phyloP scores from a whole-genome alignment of 2,888 invertebrate genomes.

The Chouioia cunea region DNA sequence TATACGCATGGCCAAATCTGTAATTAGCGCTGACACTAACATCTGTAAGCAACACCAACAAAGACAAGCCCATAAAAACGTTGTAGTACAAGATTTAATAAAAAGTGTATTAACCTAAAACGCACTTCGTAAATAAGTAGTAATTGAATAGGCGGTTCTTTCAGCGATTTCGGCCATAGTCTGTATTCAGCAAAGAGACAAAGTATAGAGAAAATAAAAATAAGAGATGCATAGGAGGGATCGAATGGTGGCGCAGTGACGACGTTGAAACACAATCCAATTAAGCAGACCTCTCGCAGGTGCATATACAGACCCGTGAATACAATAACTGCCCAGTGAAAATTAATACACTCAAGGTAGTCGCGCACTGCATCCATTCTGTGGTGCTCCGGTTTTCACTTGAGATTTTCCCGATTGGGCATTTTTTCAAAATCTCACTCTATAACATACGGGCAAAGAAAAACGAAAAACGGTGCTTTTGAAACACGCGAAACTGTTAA shows the following conservation, averaged over 20 bases:
- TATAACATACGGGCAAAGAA: background rate
- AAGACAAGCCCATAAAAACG: background rate
- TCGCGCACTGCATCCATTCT: constrained; percentile 61
- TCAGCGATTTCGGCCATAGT: constrained; percentile 65
- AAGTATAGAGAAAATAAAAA: constrained; percentile 63
- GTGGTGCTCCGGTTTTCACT: too few species aligned
- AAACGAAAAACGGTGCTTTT: background rate
- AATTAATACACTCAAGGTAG: constrained; percentile 57
- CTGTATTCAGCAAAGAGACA: constrained; percentile 65
- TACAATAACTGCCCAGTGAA: constrained; percentile 64
- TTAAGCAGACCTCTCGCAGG: constrained; percentile 63
- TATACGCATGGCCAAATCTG: constrained; percentile 60
- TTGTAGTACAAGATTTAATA: background rate
- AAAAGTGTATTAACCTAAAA: background rate
- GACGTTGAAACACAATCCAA: constrained; percentile 62
- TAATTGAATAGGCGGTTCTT: constrained; percentile 63
- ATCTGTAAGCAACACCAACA: constrained; percentile 54
- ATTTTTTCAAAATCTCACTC: too few species aligned
- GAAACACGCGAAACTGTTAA: background rate
- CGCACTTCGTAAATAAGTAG: constrained; percentile 64
- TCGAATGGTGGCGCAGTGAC: constrained; percentile 55
- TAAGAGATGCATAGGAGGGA: constrained; percentile 61
- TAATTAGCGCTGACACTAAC: constrained; percentile 63
- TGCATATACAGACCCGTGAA: constrained; percentile 64
- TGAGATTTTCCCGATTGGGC: background rate